Base-by-base conservation (phyloP, 2,888 invertebrate species). In the Bugula neritina region DNA sequence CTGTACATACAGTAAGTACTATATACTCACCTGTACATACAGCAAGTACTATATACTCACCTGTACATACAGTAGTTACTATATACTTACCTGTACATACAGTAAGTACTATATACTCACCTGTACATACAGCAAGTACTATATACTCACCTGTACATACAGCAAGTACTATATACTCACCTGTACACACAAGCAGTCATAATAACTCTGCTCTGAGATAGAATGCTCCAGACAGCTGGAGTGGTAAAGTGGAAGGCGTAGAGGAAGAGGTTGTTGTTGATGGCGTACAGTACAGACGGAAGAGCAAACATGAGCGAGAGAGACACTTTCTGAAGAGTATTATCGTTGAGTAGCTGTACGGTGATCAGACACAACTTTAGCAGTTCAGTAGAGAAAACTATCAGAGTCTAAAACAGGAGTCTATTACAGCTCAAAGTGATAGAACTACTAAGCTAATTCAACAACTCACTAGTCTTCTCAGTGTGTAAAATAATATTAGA, bases 241-340 rank as follows among this genome's bases (percentile, higher is more conserved):
- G 70, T 70, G 2, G 70, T 70, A 23, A 52, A 70, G 43, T 70
- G 70, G 43, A 70, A 70, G 2, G 43, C 70, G 43, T 52, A 70
- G n/a, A 70, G 70, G 5, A 52, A 29, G 52, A 70, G 70, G 70
- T 70, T 70, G 43, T 70, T 70, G 43, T 43, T 70, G 2, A 43
- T 23, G n/a, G 70, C 70, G 43, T 70, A 70, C 10, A 70, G 21
- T 21, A 54, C 29, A 13, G 70, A 70, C 27, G 70, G 70, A 2
- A 70, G 23, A 23, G 70, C 70, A 29, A 70, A 70, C 35, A 52
- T n/a, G 21, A 70, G 2, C 3, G 70, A 27, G 52, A 70, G 52
- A 2, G 70, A 70, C 5, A 70, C 23, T 5, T 54, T 43, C 52
- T 70, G 70, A 25, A 54, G 34, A 5, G 52, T n/a, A 25, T 54